These are phyloP conservation scores for Glareola pratincola DNA, from an alignment of 2,113 vertebrate species.

Conservation along the genomic window DNA sequence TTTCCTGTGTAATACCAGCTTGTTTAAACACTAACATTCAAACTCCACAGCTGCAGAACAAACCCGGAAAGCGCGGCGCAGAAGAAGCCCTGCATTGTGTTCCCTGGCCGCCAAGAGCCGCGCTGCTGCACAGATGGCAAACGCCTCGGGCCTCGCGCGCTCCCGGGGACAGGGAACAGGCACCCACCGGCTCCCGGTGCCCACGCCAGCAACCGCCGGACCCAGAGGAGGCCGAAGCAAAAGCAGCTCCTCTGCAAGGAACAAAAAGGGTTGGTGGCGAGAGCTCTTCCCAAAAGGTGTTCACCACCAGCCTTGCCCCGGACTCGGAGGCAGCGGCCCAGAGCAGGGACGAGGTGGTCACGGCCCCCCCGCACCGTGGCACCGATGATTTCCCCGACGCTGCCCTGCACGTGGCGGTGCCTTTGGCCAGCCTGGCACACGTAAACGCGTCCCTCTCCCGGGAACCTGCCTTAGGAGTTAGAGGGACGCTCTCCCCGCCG, in stretches of 20 bases:
- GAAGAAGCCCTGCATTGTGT: constrained; percentile 77
- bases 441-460: not conserved
- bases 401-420: accelerated
- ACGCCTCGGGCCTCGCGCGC: not conserved
- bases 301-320: not conserved
- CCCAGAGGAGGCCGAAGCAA: not conserved
- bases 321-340: not conserved
- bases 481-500: not conserved
- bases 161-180: not conserved
- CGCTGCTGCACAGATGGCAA: constrained; percentile 69
- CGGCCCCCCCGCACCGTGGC: not conserved
- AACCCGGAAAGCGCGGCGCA: constrained; percentile 76
- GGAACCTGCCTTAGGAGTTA: not conserved
- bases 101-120: constrained; percentile 45
- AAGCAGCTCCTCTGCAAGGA: not conserved
- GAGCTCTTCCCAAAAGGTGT: not conserved
- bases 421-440: not conserved
- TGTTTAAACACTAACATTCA: constrained; percentile 82
- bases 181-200: not conserved
- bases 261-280: accelerated
- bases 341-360: not conserved
- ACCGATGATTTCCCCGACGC: not conserved
- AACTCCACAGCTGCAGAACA: constrained; percentile 81
- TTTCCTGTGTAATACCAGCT: constrained; percentile 85
- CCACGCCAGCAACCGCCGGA: not conserved